Conservation (phyloP, 64 coral and sea anemone species). For the Actinia equina region DNA sequence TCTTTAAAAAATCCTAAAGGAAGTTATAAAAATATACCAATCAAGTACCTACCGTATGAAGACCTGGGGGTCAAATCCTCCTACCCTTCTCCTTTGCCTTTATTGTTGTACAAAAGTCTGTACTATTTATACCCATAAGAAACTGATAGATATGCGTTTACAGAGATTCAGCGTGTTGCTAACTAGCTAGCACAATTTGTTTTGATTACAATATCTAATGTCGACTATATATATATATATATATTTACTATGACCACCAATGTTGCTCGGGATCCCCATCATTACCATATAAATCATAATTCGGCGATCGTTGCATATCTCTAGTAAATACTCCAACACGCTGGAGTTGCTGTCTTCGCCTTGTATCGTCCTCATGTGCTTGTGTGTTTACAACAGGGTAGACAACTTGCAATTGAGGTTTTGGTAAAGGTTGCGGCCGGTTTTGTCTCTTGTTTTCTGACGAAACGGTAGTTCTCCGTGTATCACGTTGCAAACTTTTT, state of each 20-base stretch:
- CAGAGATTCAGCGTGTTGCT: not conserved
- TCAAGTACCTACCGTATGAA: not conserved
- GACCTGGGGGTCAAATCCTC: not conserved
- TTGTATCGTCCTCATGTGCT: conserved; percentile 51
- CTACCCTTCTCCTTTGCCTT: not conserved
- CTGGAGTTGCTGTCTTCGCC: conserved; percentile 78
- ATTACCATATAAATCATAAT: not conserved
- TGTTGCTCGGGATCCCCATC: not conserved
- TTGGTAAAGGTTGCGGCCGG: conserved; percentile 27
- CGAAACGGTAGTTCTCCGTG: conserved; percentile 17
- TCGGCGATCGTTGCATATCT: conserved; percentile 38
- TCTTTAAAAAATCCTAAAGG: conserved; percentile 2
- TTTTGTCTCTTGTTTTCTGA: conserved; percentile 13
- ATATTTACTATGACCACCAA: not conserved
- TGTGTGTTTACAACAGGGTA: conserved; percentile 69
- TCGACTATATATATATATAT: no score
- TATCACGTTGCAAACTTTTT: conserved; percentile 1
- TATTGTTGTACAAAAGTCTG: not conserved
- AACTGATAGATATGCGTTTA: not conserved
- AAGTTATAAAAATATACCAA: conserved; percentile 15
- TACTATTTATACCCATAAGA: not conserved
- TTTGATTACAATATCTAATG: not conserved
- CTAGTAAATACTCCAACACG: conserved; percentile 73
- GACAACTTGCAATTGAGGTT: conserved; percentile 73
- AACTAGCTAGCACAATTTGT: not conserved